These are phyloP conservation scores for Eira barbara DNA, from an alignment of 2,113 vertebrate species.

Conservation along the genomic window DNA sequence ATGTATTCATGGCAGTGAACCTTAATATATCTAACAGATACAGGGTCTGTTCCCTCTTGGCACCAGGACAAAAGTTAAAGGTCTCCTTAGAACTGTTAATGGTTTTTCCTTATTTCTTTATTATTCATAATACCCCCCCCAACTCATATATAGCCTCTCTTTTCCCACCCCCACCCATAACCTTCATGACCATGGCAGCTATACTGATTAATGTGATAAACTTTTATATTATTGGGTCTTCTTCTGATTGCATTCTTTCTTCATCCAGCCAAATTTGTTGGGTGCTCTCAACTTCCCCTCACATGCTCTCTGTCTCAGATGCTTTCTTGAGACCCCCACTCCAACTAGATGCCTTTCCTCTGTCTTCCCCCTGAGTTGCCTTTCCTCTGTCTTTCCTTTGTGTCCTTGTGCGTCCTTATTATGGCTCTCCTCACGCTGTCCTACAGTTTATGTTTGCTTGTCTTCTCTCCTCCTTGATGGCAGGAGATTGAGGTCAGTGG, in stretches of 20 bases:
- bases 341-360: background rate
- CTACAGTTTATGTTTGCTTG: background rate
- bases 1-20: background rate
- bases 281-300: background rate
- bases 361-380: fast-evolving
- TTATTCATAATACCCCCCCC: background rate
- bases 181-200: background rate
- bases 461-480: background rate
- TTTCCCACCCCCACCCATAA: background rate
- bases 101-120: background rate
- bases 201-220: background rate
- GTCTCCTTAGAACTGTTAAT: background rate
- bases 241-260: background rate
- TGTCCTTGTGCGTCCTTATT: background rate
- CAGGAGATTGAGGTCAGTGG: background rate
- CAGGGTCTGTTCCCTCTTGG: background rate
- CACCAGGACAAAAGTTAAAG: background rate
- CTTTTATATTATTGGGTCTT: background rate
- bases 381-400: fast-evolving
- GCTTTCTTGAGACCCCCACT: background rate
- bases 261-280: background rate
- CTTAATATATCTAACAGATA: background rate
- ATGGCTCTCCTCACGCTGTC: background rate
- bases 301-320: background rate
- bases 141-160: background rate